These are phyloP conservation scores for Gadopsis marmoratus DNA, from an alignment of 2,797 vertebrate genomes.

Conservation along the genomic window DNA sequence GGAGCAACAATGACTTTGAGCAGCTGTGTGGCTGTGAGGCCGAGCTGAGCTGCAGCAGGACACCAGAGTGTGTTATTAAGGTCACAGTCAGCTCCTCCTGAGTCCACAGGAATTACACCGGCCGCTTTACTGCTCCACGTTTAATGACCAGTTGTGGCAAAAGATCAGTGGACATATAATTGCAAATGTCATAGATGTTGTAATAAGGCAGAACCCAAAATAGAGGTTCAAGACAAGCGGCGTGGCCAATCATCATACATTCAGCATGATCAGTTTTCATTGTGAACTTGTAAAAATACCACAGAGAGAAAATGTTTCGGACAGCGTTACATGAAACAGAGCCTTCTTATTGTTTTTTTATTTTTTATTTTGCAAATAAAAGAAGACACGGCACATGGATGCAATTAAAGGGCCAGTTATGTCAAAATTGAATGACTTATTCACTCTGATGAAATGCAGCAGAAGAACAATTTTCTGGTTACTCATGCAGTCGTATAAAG, in stretches of 20 bases:
- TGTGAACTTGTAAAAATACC: conserved; percentile 41
- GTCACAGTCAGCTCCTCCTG: conserved; percentile 66
- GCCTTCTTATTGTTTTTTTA: background rate
- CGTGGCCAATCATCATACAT: conserved; percentile 36
- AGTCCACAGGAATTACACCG: conserved; percentile 69
- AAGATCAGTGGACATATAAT: conserved; percentile 74
- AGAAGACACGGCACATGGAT: conserved; percentile 53
- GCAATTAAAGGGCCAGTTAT: conserved; percentile 62
- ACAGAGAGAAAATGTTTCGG: conserved; percentile 44
- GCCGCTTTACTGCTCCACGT: conserved; percentile 52
- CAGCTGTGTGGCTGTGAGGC: conserved; percentile 75
- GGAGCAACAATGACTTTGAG: conserved; percentile 72
- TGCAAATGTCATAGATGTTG: conserved; percentile 72
- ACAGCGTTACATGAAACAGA: conserved; percentile 30
- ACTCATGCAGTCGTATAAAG: conserved; percentile 65
- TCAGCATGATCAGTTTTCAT: conserved; percentile 33
- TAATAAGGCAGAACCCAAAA: conserved; percentile 68
- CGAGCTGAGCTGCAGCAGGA: conserved; percentile 72
- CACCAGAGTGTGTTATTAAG: conserved; percentile 78
- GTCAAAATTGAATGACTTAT: conserved; percentile 49
- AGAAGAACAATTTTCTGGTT: conserved; percentile 62
- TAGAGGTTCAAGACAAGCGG: conserved; percentile 47
- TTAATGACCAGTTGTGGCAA: conserved; percentile 71
- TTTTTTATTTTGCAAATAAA: conserved; percentile 33
- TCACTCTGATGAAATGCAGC: conserved; percentile 57